Percentiles rank a stretch among this genome's conserved stretches.
These are phyloP conservation scores for Anorthoa munda DNA, from an alignment of 2,888 invertebrate genomes.

Conservation along the genomic window DNA sequence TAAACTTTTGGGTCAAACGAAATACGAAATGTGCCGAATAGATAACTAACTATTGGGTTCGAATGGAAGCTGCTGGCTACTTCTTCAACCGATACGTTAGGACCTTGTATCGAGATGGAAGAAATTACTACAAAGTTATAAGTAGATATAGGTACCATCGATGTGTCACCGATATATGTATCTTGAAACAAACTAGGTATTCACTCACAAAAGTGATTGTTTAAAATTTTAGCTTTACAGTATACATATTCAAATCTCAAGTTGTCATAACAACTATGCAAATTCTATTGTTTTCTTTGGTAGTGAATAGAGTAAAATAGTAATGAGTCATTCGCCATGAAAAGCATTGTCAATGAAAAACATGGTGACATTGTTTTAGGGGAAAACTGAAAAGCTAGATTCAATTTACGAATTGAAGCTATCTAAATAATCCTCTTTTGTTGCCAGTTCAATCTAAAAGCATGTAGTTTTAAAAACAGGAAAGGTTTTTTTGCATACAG, in stretches of 20 bases:
- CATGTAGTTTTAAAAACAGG: slow-evolving; percentile 6
- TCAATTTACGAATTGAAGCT: not conserved
- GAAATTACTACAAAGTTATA: slow-evolving; percentile 4
- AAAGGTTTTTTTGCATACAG: slow-evolving; percentile 1
- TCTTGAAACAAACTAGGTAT: not conserved
- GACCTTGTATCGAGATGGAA: slow-evolving; percentile 27
- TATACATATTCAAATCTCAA: slow-evolving; percentile 5
- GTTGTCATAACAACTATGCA: slow-evolving; percentile 1
- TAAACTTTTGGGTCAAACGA: slow-evolving; percentile 74
- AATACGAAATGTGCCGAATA: slow-evolving; percentile 66
- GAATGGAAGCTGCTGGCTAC: slow-evolving; percentile 41
- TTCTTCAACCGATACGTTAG: slow-evolving; percentile 30
- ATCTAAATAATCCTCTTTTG: slow-evolving; percentile 3
- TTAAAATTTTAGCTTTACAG: not conserved
- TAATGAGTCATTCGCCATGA: not conserved
- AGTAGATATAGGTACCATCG: not conserved
- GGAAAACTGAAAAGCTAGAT: slow-evolving; percentile 2
- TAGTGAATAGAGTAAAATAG: slow-evolving; percentile 13
- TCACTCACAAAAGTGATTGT: not conserved
- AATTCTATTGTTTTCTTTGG: slow-evolving; percentile 8
- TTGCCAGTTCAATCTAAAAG: slow-evolving; percentile 8
- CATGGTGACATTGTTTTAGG: not conserved
- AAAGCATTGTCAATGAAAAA: slow-evolving; percentile 1
- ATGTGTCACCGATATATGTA: not conserved
- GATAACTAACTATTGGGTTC: slow-evolving; percentile 60